Evolutionary conservation across 2,888 invertebrate species (phyloP).

Genomic region (Synergus gifuensis): DNA sequence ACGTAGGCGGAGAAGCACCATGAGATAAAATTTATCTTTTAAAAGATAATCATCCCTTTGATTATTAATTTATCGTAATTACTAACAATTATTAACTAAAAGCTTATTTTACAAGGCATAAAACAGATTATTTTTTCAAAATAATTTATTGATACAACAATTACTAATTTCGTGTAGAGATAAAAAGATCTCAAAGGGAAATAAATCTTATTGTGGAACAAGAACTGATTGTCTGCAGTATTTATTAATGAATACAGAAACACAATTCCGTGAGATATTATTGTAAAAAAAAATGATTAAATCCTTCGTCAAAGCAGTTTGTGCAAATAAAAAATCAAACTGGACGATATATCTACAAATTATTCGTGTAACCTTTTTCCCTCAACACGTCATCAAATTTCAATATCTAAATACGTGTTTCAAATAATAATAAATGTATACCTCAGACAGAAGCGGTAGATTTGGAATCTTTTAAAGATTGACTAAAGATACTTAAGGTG

Average conservation of each 20-base stretch:
- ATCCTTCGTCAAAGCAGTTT: not conserved
- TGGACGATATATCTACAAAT: not conserved
- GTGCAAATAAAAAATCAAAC: not conserved
- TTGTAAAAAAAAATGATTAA: constrained; percentile 9
- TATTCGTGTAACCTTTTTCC: not conserved
- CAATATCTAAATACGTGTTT: not conserved
- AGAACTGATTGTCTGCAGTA: not conserved
- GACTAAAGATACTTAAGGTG: not conserved
- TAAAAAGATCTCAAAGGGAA: constrained; percentile 4
- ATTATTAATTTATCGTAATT: not conserved
- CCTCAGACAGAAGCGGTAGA: constrained; percentile 4
- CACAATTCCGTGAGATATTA: not conserved
- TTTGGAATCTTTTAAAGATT: not conserved
- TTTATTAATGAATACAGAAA: not conserved
- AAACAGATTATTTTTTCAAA: not conserved
- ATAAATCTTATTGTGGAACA: not conserved
- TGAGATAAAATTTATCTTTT: constrained; percentile 48
- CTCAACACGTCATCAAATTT: not conserved
- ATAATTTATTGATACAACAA: constrained; percentile 40
- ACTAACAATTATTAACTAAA: not conserved
- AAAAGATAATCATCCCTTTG: not conserved
- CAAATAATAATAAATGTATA: not conserved
- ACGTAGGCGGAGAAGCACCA: constrained; percentile 46
- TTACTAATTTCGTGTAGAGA: constrained; percentile 26
- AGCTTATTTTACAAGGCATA: not conserved